phyloP scores from a whole-genome alignment of 1,140 invertebrate genomes.

The Condylostylus longicornis region DNA sequence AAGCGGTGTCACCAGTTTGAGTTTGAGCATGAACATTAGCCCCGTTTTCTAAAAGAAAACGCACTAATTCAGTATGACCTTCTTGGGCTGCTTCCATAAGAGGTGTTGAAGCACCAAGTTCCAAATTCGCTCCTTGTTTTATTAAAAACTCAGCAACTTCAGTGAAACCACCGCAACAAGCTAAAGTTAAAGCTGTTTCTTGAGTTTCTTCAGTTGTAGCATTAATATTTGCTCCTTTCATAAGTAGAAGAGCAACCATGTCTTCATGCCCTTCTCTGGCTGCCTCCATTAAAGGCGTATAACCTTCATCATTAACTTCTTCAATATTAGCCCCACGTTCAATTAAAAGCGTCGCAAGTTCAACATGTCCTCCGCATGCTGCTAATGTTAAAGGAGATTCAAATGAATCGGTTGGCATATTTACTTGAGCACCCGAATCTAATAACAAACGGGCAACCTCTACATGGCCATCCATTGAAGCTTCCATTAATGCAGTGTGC shows the following conservation, averaged over 20 bases:
- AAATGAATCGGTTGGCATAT: slow-evolving; percentile 99
- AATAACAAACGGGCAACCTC: slow-evolving; percentile 85
- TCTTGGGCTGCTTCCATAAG: slow-evolving; percentile 98
- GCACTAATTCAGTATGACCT: slow-evolving; percentile 86
- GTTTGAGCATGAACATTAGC: slow-evolving; percentile 90
- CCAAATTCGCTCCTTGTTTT: slow-evolving; percentile 88
- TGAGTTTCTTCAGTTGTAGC: slow-evolving; percentile 97
- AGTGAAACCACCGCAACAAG: slow-evolving; percentile 92
- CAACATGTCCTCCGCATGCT: slow-evolving; percentile 95
- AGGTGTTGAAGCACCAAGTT: slow-evolving; percentile 90
- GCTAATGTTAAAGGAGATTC: slow-evolving; percentile 95
- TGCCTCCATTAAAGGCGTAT: slow-evolving; percentile 98
- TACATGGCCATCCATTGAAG: slow-evolving; percentile 98
- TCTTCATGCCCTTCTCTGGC: slow-evolving; percentile 95
- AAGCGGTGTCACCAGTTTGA: slow-evolving; percentile 89
- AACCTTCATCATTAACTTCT: slow-evolving; percentile 99
- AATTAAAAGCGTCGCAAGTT: slow-evolving; percentile 85
- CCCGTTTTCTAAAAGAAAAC: slow-evolving; percentile 64
- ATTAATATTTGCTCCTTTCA: slow-evolving; percentile 92
- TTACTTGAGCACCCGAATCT: slow-evolving; percentile 95
- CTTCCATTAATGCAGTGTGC: slow-evolving; percentile 99
- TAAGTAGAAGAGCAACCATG: slow-evolving; percentile 88
- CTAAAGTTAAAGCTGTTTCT: slow-evolving; percentile 91
- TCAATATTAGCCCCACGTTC: slow-evolving; percentile 97
- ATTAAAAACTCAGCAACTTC: slow-evolving; percentile 96